Conservation (phyloP, 2,797 vertebrate genomes). For the Phaenicophaeus curvirostris region DNA sequence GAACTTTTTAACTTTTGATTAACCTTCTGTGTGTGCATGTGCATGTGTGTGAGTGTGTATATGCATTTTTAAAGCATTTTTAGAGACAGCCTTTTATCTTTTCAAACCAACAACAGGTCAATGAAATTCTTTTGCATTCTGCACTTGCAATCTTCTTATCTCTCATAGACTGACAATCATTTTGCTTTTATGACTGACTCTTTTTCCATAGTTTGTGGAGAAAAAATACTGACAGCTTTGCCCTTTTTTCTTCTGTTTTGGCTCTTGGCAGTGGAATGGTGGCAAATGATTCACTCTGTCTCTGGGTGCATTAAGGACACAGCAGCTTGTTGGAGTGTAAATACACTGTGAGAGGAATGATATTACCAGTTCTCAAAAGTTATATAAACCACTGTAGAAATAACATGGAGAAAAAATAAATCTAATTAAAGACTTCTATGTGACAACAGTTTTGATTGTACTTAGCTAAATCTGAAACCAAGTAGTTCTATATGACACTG, state of each 20-base stretch:
- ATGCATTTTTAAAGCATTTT: neutral
- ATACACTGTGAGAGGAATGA: neutral
- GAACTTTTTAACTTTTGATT: neutral
- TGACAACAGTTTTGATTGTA: slow-evolving; percentile 37
- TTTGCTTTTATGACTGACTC: neutral
- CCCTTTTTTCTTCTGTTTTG: slow-evolving; percentile 24
- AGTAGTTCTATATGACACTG: neutral
- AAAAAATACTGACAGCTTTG: neutral
- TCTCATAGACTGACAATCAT: neutral
- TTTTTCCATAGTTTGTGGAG: neutral
- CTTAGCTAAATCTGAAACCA: slow-evolving; percentile 21
- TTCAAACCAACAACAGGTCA: neutral
- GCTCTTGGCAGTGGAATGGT: neutral
- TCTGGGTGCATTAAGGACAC: neutral
- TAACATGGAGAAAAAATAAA: slow-evolving; percentile 6
- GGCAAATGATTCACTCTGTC: neutral
- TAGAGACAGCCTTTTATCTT: neutral
- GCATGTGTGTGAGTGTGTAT: neutral
- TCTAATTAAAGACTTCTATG: slow-evolving; percentile 30
- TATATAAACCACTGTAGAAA: slow-evolving; percentile 10
- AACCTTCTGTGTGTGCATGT: neutral
- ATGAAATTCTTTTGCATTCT: slow-evolving; percentile 24
- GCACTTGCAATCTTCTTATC: neutral
- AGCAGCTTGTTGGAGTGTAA: neutral
- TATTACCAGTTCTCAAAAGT: neutral